Evolutionary conservation across 2,797 vertebrate genomes (phyloP), one percentile per base, ranked within the genome.

Genomic region (Valencia hispanica): DNA sequence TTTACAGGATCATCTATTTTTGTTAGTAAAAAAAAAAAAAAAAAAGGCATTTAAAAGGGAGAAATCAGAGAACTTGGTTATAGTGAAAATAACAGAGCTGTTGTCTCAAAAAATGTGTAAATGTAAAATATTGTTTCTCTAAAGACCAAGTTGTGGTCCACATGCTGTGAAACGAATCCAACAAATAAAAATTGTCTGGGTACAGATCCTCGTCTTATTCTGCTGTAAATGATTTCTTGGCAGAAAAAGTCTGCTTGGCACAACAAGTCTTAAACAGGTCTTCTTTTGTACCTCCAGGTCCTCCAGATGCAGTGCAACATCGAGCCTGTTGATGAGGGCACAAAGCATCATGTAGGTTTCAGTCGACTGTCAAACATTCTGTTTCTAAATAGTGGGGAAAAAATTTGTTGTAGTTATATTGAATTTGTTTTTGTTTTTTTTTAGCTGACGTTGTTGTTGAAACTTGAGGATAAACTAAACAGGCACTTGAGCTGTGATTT

Each of bases 231-330:
- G 2, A 12, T 27, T 55, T 27, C 65, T 41, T 3, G 25, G 22
- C 1, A 14, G 55, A 57, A 30, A 27, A 11, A 1, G n/a, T 57
- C 27, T 30, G n/a, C 14, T 27, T 30, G n/a, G 4, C 15, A 2
- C 32, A 36, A 11, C 4, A 36, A 36, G 32, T 22, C 25, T 39
- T 14, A 7, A 4, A n/a, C 22, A 25, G 2, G 7, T 55, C 18
- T 17, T 41, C 1, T 1, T 59, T 27, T 73, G 53, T 22, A 2
- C 72, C 69, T 25, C 0, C 91, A 99, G 98, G 98, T 98, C 76
- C 96, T 99, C 77, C 96, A 98, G 93, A 99, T 99, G 97, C 98
- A 99, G 90, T 99, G 98, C 89, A 99, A 98, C 91, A 99, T 99
- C 0, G 98, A 99, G 91, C 97, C 97, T 0, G 97, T 98, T 22